phyloP scores from a whole-genome alignment of 2,888 invertebrate genomes.

The Octonoba sinensis region DNA sequence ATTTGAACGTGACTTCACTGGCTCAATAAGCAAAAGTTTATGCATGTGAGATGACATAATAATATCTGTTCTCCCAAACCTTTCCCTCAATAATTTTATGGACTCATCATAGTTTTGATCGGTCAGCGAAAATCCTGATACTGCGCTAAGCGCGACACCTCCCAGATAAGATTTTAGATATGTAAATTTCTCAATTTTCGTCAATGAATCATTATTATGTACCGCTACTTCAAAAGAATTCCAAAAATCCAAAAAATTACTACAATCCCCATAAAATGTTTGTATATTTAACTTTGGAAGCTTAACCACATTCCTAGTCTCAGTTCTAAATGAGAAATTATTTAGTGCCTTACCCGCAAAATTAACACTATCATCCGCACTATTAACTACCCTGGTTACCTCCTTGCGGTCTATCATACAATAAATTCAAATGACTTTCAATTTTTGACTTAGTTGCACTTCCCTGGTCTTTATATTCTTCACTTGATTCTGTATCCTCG shows the following conservation, averaged over 20 bases:
- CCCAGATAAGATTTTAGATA: slow-evolving; percentile 29
- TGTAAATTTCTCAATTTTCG: no score
- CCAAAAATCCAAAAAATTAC: slow-evolving; percentile 23
- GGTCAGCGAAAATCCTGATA: slow-evolving; percentile 8
- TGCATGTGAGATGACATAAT: no score
- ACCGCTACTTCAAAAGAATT: slow-evolving; percentile 25
- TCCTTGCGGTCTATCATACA: slow-evolving; percentile 5
- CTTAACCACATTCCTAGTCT: slow-evolving; percentile 13
- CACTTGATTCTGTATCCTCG: background rate
- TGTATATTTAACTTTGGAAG: slow-evolving; percentile 11
- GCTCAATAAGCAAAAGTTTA: background rate
- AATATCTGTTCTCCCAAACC: slow-evolving; percentile 14
- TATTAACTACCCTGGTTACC: background rate
- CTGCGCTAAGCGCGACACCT: background rate
- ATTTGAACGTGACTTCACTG: background rate
- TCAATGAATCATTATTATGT: slow-evolving; percentile 12
- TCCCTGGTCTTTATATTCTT: background rate
- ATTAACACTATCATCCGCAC: no score
- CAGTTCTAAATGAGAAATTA: background rate
- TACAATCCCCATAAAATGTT: slow-evolving; percentile 19
- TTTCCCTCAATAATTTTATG: slow-evolving; percentile 9
- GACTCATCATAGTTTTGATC: slow-evolving; percentile 23
- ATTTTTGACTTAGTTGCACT: background rate
- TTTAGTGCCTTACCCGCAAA: no score
- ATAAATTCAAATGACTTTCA: background rate